Evolutionary conservation across 2,888 invertebrate genomes (phyloP).

Genomic region (Empis livida): DNA sequence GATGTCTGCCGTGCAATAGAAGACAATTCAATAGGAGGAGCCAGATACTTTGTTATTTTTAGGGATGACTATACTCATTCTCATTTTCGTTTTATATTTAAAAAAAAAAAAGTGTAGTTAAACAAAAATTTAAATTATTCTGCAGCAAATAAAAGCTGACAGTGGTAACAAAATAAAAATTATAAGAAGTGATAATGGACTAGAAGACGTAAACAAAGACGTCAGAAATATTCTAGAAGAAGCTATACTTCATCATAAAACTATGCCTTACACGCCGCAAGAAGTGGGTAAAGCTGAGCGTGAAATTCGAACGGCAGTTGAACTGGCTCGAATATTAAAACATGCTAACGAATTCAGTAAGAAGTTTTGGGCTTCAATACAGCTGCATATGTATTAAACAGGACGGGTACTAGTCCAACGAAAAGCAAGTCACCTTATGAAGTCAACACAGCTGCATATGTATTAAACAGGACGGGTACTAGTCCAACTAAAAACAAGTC

Average conservation of each 20-base stretch:
- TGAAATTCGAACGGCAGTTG: slow-evolving; percentile 25
- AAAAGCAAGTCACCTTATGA: too few relatives aligned
- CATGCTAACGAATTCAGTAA: slow-evolving; percentile 14
- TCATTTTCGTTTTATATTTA: too few relatives aligned
- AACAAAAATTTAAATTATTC: too few relatives aligned
- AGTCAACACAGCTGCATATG: slow-evolving; percentile 19
- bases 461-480: slow-evolving; percentile 19
- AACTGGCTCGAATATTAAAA: slow-evolving; percentile 19
- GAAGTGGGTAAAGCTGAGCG: slow-evolving; percentile 27
- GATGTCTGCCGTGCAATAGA: too few relatives aligned
- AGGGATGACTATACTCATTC: too few relatives aligned
- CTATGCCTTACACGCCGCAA: slow-evolving; percentile 23
- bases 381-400: slow-evolving; percentile 25
- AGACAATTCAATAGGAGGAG: too few relatives aligned
- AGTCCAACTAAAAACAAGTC: too few relatives aligned
- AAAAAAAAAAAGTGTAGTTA: too few relatives aligned
- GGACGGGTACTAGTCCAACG: not conserved
- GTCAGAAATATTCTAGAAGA: slow-evolving; percentile 14
- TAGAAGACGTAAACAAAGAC: slow-evolving; percentile 17
- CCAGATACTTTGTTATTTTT: too few relatives aligned
- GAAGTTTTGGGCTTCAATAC: slow-evolving; percentile 25
- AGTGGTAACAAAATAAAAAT: slow-evolving; percentile 14
- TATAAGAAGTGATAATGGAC: slow-evolving; percentile 19
- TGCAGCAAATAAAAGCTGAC: too few relatives aligned
- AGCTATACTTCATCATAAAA: slow-evolving; percentile 17